phyloP scores from a whole-genome alignment of 2,888 invertebrate species.

The Sicus ferrugineus region DNA sequence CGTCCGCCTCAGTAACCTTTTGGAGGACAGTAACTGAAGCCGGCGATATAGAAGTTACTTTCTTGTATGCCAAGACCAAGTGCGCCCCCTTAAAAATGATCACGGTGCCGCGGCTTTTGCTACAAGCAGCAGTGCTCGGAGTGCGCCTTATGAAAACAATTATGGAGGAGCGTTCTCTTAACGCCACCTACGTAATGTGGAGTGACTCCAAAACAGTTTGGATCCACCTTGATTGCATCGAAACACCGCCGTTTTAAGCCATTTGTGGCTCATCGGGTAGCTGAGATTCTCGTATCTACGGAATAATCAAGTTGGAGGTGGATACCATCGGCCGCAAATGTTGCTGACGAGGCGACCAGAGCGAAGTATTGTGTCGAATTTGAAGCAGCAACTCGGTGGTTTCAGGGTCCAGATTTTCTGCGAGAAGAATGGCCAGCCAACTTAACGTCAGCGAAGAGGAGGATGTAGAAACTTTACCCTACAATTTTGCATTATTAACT shows the following conservation, averaged over 20 bases:
- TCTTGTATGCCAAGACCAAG: too few relatives aligned
- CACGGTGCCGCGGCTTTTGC: slow-evolving; percentile 32
- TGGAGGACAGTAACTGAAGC: not conserved
- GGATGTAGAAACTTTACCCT: not conserved
- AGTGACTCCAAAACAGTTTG: too few relatives aligned
- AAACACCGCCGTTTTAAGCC: slow-evolving; percentile 36
- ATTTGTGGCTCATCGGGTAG: slow-evolving; percentile 44
- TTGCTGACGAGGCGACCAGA: too few relatives aligned
- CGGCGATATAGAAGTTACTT: too few relatives aligned
- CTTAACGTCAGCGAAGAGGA: not conserved
- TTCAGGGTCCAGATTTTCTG: not conserved
- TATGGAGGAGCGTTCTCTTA: slow-evolving; percentile 17
- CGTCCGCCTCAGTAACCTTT: not conserved
- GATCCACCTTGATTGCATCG: slow-evolving; percentile 30
- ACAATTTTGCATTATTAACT: not conserved
- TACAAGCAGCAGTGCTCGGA: slow-evolving; percentile 37
- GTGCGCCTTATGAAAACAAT: not conserved
- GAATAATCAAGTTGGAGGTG: too few relatives aligned
- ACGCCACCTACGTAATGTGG: too few relatives aligned
- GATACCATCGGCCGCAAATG: too few relatives aligned
- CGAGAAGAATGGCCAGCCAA: not conserved
- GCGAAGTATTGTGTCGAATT: too few relatives aligned
- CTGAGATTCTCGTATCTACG: too few relatives aligned
- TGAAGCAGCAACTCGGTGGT: too few relatives aligned
- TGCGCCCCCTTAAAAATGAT: too few relatives aligned